A percentile compares a stretch with the other conserved stretches of the same genome.
These are phyloP conservation scores for Prionailurus bengalensis DNA, from an alignment of 2,113 vertebrate genomes.

Conservation along the genomic window DNA sequence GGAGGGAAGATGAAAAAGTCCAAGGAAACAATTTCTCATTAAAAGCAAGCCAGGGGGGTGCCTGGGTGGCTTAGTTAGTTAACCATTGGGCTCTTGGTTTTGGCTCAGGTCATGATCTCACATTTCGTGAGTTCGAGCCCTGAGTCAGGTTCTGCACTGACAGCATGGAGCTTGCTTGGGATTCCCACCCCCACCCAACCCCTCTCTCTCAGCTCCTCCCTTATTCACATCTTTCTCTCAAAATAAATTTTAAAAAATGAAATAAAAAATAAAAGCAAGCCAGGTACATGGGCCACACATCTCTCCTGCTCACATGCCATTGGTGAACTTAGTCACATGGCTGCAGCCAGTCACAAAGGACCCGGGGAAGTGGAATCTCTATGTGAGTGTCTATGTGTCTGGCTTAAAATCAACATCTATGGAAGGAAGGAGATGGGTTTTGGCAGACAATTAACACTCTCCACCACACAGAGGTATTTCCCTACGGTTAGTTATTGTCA, in stretches of 20 bases:
- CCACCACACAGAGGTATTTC: background rate
- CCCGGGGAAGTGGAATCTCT: background rate
- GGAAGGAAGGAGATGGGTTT: background rate
- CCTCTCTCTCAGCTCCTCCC: too few relatives aligned
- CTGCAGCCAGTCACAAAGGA: background rate
- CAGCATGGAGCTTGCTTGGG: too few relatives aligned
- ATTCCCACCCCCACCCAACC: too few relatives aligned
- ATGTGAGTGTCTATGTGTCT: background rate
- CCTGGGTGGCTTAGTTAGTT: too few relatives aligned
- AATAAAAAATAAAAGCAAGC: background rate
- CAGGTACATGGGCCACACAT: background rate
- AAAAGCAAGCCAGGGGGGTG: background rate
- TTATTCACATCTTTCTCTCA: too few relatives aligned
- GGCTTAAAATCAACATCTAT: background rate
- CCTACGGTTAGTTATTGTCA: background rate
- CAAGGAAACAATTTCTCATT: background rate
- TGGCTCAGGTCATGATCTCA: too few relatives aligned
- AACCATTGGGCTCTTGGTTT: too few relatives aligned
- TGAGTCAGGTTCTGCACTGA: too few relatives aligned
- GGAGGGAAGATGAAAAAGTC: background rate
- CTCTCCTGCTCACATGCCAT: background rate
- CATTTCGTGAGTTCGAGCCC: too few relatives aligned
- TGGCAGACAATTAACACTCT: background rate
- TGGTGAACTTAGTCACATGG: background rate
- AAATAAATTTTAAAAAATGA: too few relatives aligned